A percentile compares a stretch with the other conserved stretches of the same genome.
These are phyloP conservation scores for Ephydatia muelleri DNA, from an alignment of 37 sponge, comb jelly and placozoan genomes.

Conservation along the genomic window DNA sequence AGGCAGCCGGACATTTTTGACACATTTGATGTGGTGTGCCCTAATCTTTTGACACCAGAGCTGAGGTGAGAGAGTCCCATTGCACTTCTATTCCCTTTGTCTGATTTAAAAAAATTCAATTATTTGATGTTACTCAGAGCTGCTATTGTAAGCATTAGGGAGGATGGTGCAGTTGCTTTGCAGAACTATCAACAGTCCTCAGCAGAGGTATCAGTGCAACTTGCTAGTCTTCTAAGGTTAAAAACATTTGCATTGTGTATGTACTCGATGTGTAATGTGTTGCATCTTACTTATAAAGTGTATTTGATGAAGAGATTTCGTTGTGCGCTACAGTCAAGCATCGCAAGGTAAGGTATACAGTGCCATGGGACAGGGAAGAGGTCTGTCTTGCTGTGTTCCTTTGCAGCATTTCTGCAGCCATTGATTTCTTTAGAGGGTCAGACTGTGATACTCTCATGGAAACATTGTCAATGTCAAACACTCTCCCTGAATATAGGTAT, in stretches of 20 bases:
- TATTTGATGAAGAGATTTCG: background rate
- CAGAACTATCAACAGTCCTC: conserved; percentile 10
- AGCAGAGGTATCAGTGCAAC: background rate
- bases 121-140: conserved; percentile 14
- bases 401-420: background rate
- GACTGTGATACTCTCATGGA: background rate
- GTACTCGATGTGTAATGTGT: background rate
- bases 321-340: background rate
- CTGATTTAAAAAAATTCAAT: background rate
- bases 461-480: background rate
- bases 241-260: background rate
- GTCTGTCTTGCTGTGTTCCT: background rate
- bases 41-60: background rate
- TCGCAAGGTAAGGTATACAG: background rate
- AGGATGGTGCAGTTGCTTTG: conserved; percentile 12
- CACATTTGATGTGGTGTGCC: conserved; percentile 11
- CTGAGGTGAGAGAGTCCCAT: conserved; percentile 30
- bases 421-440: background rate
- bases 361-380: background rate
- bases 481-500: background rate
- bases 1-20: conserved; percentile 69
- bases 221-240: background rate
- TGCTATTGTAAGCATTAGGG: conserved; percentile 24
- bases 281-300: background rate
- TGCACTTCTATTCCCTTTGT: background rate